Conservation (phyloP, 1,140 invertebrate species). For the Aphidius ervi region DNA sequence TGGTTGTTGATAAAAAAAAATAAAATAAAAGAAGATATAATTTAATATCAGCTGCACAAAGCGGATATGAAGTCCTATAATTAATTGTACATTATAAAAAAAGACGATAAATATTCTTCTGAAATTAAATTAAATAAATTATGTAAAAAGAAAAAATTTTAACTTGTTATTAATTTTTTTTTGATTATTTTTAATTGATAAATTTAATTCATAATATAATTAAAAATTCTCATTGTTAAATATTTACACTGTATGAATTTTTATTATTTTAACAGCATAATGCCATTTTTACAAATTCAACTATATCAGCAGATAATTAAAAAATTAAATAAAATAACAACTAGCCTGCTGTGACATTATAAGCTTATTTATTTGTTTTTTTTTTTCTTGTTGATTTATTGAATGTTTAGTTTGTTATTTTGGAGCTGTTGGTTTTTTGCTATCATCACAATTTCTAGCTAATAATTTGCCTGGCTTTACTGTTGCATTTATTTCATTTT, state of each 20-base stretch:
- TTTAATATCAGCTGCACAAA: background rate
- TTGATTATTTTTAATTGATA: too few relatives aligned
- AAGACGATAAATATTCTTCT: too few relatives aligned
- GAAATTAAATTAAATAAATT: too few relatives aligned
- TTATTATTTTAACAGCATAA: conserved; percentile 28
- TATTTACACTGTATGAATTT: conserved; percentile 36
- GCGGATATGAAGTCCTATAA: too few relatives aligned
- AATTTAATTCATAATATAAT: too few relatives aligned
- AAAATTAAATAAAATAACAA: background rate
- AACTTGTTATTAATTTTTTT: too few relatives aligned
- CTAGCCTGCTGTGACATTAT: conserved; percentile 19
- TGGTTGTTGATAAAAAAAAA: too few relatives aligned
- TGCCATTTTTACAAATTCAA: conserved; percentile 27
- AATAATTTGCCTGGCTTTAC: conserved; percentile 27
- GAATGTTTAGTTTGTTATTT: background rate
- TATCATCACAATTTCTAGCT: conserved; percentile 19
- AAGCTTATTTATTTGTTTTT: background rate
- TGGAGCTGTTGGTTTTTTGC: background rate
- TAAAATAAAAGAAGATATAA: background rate
- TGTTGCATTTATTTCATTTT: conserved; percentile 59
- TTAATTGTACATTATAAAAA: too few relatives aligned
- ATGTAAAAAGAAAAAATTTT: too few relatives aligned
- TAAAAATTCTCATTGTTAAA: background rate
- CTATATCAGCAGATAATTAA: conserved; percentile 16
- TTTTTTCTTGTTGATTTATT: background rate